These are phyloP conservation scores for Pyrocephalus nanus DNA, from an alignment of 2,797 vertebrate species.

Conservation along the genomic window DNA sequence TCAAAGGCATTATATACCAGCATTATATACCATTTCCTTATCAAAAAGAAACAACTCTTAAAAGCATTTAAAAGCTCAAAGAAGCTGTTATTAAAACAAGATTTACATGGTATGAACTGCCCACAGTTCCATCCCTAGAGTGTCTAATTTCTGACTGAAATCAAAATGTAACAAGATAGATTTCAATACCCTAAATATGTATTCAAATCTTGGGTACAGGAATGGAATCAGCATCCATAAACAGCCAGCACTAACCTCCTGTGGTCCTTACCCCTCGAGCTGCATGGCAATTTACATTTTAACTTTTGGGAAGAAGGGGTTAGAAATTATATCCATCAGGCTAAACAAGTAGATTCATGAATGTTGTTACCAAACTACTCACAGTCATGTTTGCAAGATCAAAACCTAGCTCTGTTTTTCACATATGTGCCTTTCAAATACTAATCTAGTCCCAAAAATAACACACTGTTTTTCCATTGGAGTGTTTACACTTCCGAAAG, in stretches of 20 bases:
- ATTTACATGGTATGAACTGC: constrained; percentile 35
- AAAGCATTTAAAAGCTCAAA: constrained; percentile 18
- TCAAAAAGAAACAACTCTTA: constrained; percentile 3
- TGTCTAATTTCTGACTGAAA: constrained; percentile 66
- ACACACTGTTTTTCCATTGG: background rate
- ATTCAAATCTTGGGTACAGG: background rate
- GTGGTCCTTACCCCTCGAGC: background rate
- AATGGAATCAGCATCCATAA: background rate
- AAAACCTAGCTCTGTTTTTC: background rate
- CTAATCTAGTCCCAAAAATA: background rate
- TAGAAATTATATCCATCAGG: background rate
- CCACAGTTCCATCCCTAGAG: constrained; percentile 30
- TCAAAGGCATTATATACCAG: background rate
- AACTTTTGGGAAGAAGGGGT: background rate
- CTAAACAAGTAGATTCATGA: background rate
- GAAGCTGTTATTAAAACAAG: constrained; percentile 50
- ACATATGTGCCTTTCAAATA: background rate
- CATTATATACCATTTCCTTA: constrained; percentile 1
- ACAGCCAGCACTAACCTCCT: background rate
- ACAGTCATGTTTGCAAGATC: background rate
- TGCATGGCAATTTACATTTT: background rate
- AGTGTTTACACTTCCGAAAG: background rate
- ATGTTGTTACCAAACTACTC: background rate
- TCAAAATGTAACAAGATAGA: background rate
- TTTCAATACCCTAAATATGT: background rate